Evolutionary conservation across 92 coral and sea anemone species (phyloP).

Genomic region (Epizoanthus scotinus): DNA sequence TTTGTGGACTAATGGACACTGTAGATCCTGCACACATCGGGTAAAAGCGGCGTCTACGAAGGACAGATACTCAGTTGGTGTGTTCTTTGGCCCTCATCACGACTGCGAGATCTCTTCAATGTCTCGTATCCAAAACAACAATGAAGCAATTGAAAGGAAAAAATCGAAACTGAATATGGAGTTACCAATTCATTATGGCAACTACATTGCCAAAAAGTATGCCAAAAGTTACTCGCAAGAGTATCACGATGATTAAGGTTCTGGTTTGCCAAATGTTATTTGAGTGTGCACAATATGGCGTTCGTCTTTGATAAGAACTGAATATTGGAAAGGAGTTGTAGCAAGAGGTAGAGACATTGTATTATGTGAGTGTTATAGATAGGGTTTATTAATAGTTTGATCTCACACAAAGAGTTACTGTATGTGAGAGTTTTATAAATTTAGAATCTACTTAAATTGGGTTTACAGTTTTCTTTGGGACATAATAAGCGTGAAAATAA

Average conservation of each 20-base stretch:
- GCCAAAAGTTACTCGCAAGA: neutral
- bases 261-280: too few species aligned
- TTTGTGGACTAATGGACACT: neutral
- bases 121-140: neutral
- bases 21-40: neutral
- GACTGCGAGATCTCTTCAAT: neutral
- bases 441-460: too few species aligned
- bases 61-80: neutral
- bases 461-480: too few species aligned
- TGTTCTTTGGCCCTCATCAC: neutral
- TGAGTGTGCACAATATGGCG: too few species aligned
- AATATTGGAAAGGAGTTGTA: too few species aligned
- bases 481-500: too few species aligned
- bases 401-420: too few species aligned
- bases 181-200: neutral
- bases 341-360: too few species aligned
- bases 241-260: neutral
- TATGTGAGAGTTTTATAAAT: too few species aligned
- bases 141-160: neutral
- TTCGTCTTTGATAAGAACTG: too few species aligned
- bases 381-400: too few species aligned
- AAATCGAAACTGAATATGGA: neutral
- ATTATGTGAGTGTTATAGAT: too few species aligned
- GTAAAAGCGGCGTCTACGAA: neutral
- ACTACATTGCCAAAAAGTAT: neutral